These are phyloP conservation scores for Anarsia innoxiella DNA, from an alignment of 2,888 invertebrate genomes.

Conservation along the genomic window DNA sequence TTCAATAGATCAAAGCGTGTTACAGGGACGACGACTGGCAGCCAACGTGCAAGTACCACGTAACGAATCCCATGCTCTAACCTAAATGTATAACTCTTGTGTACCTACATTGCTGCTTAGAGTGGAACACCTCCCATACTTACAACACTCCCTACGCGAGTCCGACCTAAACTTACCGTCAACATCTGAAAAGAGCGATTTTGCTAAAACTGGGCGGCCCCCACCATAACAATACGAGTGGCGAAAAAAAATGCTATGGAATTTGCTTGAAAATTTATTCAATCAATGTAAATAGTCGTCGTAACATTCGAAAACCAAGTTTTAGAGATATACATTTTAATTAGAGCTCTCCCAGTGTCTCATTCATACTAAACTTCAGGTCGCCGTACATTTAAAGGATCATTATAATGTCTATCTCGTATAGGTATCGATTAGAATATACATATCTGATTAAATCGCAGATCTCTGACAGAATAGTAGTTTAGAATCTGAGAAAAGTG, in stretches of 20 bases:
- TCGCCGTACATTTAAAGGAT: slow-evolving; percentile 19
- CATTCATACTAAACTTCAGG: slow-evolving; percentile 65
- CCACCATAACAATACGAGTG: slow-evolving; percentile 53
- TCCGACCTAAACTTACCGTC: slow-evolving; percentile 71
- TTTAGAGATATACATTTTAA: slow-evolving; percentile 33
- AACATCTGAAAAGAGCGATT: slow-evolving; percentile 73
- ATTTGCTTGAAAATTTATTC: slow-evolving; percentile 68
- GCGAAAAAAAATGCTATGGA: slow-evolving; percentile 64
- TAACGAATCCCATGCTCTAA: slow-evolving; percentile 40
- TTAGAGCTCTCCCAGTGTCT: slow-evolving; percentile 43
- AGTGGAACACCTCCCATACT: slow-evolving; percentile 32
- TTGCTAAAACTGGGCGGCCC: slow-evolving; percentile 60
- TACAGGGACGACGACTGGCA: slow-evolving; percentile 28
- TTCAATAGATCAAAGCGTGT: slow-evolving; percentile 25
- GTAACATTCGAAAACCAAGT: slow-evolving; percentile 59
- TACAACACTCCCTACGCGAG: slow-evolving; percentile 47
- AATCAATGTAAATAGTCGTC: slow-evolving; percentile 58
- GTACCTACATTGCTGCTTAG: slow-evolving; percentile 34
- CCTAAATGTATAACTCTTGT: slow-evolving; percentile 23
- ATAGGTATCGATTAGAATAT: slow-evolving; percentile 10
- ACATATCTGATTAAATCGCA: slow-evolving; percentile 24
- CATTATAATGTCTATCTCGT: slow-evolving; percentile 2
- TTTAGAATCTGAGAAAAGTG: slow-evolving; percentile 51
- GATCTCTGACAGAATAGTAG: slow-evolving; percentile 34
- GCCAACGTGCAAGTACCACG: slow-evolving; percentile 39